A percentile compares a stretch with the other conserved stretches of the same genome.
phyloP scores from a whole-genome alignment of 2,888 invertebrate species.

The Plagodis pulveraria region DNA sequence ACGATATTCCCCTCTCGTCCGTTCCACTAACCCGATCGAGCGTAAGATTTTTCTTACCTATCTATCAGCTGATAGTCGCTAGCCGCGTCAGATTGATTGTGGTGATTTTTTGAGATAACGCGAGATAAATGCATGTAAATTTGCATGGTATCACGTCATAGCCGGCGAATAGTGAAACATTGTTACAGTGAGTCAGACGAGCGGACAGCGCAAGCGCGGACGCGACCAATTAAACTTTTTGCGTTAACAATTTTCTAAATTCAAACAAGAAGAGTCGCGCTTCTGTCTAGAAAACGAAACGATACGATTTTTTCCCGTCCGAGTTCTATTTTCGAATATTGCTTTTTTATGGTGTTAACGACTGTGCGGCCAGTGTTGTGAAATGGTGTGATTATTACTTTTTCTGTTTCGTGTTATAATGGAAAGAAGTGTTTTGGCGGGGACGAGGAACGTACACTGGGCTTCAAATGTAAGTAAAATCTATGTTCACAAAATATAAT shows the following conservation, averaged over 20 bases:
- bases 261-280: slow-evolving; percentile 56
- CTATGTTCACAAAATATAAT: too few relatives aligned
- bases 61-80: slow-evolving; percentile 45
- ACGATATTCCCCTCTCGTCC: slow-evolving; percentile 54
- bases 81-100: slow-evolving; percentile 47
- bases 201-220: slow-evolving; percentile 61
- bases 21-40: slow-evolving; percentile 76
- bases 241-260: slow-evolving; percentile 67
- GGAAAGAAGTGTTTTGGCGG: slow-evolving; percentile 79
- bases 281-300: slow-evolving; percentile 65
- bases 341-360: slow-evolving; percentile 46
- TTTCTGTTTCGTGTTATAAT: slow-evolving; percentile 60
- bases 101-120: slow-evolving; percentile 38
- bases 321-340: slow-evolving; percentile 54
- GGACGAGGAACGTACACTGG: slow-evolving; percentile 75
- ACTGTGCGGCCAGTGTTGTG: slow-evolving; percentile 53
- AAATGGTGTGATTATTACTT: slow-evolving; percentile 69
- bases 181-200: slow-evolving; percentile 61
- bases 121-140: slow-evolving; percentile 65
- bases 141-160: slow-evolving; percentile 67
- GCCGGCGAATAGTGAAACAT: slow-evolving; percentile 43
- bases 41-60: slow-evolving; percentile 59
- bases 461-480: slow-evolving; percentile 73
- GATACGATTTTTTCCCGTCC: slow-evolving; percentile 48
- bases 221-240: slow-evolving; percentile 67